These are phyloP conservation scores for Alectoris magna DNA, from an alignment of 2,797 vertebrate genomes.

Conservation along the genomic window DNA sequence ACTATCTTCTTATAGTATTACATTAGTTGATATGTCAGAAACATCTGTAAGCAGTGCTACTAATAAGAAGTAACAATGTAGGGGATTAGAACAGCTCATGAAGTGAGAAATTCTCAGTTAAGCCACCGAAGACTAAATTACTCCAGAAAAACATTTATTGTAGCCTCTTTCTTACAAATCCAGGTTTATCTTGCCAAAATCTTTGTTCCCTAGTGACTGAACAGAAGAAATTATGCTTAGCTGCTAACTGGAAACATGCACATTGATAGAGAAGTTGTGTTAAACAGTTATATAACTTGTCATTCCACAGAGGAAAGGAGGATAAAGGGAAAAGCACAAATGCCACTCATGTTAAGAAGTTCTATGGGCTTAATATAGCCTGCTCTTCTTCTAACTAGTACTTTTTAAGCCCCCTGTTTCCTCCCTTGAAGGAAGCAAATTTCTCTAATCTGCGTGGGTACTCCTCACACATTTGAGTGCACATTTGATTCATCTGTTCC, in stretches of 20 bases:
- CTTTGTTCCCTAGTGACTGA: background rate
- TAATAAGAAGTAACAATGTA: background rate
- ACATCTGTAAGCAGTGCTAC: background rate
- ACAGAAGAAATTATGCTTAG: background rate
- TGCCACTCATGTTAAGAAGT: background rate
- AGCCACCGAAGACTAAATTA: background rate
- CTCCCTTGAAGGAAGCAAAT: background rate
- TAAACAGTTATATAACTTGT: background rate
- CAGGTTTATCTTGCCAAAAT: background rate
- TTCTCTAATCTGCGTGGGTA: background rate
- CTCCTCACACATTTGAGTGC: background rate
- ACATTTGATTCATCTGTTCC: constrained; percentile 9
- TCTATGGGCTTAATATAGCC: background rate
- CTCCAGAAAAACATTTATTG: background rate
- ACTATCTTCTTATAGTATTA: background rate
- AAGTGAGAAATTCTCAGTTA: background rate
- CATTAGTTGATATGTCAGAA: background rate
- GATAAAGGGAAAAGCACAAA: background rate
- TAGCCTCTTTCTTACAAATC: background rate
- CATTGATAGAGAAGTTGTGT: background rate
- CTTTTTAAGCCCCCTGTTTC: background rate
- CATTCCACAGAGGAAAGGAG: background rate
- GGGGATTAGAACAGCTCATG: background rate
- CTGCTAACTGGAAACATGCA: background rate
- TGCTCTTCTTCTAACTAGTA: background rate